Conservation (phyloP, 2,888 invertebrate genomes). For the Chironomus riparius region DNA sequence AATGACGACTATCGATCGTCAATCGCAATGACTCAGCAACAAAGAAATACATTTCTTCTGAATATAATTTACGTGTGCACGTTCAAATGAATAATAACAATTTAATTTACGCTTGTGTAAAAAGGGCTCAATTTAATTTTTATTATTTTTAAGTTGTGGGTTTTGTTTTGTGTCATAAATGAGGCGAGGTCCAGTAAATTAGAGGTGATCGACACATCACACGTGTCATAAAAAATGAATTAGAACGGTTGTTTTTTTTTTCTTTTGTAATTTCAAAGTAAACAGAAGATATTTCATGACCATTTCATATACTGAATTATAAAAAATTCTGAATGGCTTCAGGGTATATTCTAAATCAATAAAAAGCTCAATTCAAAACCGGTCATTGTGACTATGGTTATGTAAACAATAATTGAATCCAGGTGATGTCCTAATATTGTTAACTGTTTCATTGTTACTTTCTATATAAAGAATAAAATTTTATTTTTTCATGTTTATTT, state of each 20-base stretch:
- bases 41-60: background rate
- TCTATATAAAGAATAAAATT: no score
- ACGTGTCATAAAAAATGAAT: conserved; percentile 13
- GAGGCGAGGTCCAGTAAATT: background rate
- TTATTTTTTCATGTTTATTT: no score
- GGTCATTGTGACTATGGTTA: background rate
- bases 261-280: conserved; percentile 18
- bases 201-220: conserved; percentile 19
- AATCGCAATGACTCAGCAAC: conserved; percentile 6
- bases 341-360: conserved; percentile 16
- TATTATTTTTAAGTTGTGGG: background rate
- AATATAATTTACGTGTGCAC: background rate
- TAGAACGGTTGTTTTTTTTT: conserved; percentile 3
- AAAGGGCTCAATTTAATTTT: background rate
- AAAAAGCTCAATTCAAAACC: background rate
- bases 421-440: background rate
- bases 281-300: background rate
- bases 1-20: background rate
- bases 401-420: background rate
- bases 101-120: background rate
- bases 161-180: background rate
- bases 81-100: background rate
- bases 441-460: no score
- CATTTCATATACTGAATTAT: background rate
- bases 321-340: background rate